Percentiles rank a stretch among this genome's conserved stretches.
Evolutionary conservation across 64 coral and sea anemone species (phyloP).

Genomic region (Actinia tenebrosa): DNA sequence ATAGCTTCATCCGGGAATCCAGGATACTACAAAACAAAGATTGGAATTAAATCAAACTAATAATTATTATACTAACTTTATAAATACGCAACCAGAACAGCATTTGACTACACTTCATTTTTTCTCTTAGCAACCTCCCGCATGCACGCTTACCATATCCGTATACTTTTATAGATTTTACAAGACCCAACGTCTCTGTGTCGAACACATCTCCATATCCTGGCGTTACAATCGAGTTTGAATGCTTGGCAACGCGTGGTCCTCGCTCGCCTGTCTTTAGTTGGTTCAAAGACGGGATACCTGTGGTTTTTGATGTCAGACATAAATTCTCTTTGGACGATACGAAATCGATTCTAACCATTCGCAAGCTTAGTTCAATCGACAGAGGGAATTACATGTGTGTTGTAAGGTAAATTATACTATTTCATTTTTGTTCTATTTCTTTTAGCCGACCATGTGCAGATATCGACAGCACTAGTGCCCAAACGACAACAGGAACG

Average conservation of each 20-base stretch:
- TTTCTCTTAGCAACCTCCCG: too few species aligned
- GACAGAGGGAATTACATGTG: conserved; percentile 36
- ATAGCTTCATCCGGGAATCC: too few species aligned
- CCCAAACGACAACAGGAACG: too few species aligned
- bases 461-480: too few species aligned
- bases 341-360: conserved; percentile 19
- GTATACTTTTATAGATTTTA: not conserved
- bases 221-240: conserved; percentile 7
- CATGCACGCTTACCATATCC: too few species aligned
- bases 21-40: too few species aligned
- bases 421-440: not conserved
- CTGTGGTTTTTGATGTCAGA: not conserved
- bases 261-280: not conserved
- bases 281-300: not conserved
- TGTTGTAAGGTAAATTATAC: not conserved
- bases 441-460: too few species aligned
- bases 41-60: too few species aligned
- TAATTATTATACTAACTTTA: too few species aligned
- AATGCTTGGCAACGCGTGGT: not conserved
- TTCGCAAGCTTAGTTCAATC: not conserved
- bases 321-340: not conserved
- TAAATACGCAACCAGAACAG: too few species aligned
- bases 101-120: too few species aligned
- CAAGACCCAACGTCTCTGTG: not conserved
- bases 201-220: not conserved